Base-by-base conservation (phyloP, 2,888 invertebrate species). In the Neoaliturus tenellus region DNA sequence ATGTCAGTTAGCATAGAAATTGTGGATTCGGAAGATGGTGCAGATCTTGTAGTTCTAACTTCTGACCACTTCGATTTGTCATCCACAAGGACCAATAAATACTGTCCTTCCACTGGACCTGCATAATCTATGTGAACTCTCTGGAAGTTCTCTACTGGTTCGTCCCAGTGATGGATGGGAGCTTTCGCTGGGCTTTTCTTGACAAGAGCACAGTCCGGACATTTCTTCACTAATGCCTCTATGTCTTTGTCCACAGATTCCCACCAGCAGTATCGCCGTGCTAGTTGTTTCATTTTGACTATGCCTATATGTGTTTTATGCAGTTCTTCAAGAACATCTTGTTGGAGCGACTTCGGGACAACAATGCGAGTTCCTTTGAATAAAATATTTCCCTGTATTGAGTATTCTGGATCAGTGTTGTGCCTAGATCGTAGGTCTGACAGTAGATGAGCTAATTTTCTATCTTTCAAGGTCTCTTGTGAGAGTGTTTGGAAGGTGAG, bases 231-330 rank as follows among this genome's bases (percentile, higher is more conserved):
- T 1, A 87, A 41, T 8, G 44, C 2, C 80, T 87, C 87, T 25
- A 88, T 87, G 55, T 87, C 86, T 48, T 67, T 69, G 71, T 89
- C 88, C 87, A 71, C 6, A 35, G 33, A 35, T 39, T 71, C 35
- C 71, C 88, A 89, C 86, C 86, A 88, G 23, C 88, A 86, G 78
- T 88, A 87, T 3, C 86, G 85, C 31, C 88, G 82, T n/a, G n/a
- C n/a, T n/a, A 88, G 48, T 8, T 85, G 67, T 78, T 89, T 88
- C 86, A 88, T 89, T 44, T 87, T 88, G 2, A 86, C 86, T 14
- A 88, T 86, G 0, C 88, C 88, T 28, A 87, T 62, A 82, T 88
- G 87, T 1, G 87, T 87, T 1, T 81, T 75, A 71, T 88, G 87
- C 12, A 89, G 85, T 81, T 88, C 88, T 28, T 87, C 78, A 28